Percentiles rank a stretch among this genome's conserved stretches.
Evolutionary conservation across 2,113 vertebrate species (phyloP).

Genomic region (Cnemophilus loriae): DNA sequence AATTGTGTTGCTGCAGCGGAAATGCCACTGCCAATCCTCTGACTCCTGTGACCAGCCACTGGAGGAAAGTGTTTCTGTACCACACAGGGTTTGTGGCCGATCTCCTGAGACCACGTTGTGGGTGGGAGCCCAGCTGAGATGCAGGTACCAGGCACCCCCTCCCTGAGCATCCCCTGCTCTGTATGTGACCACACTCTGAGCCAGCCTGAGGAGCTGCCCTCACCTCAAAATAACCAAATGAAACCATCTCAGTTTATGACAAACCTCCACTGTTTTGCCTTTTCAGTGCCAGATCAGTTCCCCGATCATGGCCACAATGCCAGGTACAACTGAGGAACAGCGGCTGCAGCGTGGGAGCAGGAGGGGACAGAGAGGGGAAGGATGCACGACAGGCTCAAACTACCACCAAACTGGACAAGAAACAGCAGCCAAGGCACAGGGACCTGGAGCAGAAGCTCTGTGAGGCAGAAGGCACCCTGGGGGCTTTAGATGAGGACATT

Average conservation of each 20-base stretch:
- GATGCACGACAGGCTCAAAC: neutral
- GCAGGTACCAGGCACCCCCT: neutral
- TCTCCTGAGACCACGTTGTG: accelerated
- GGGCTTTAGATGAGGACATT: neutral
- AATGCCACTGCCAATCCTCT: neutral
- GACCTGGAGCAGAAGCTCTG: neutral
- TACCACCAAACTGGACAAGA: neutral
- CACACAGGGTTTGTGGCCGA: neutral
- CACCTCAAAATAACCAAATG: neutral
- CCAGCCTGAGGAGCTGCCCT: neutral
- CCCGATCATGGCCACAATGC: accelerated
- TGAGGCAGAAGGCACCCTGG: neutral
- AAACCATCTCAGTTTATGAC: neutral
- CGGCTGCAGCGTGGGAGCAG: neutral
- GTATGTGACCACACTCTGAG: neutral
- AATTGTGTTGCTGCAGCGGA: neutral
- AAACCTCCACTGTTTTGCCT: neutral
- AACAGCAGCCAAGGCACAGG: neutral
- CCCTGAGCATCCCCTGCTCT: neutral
- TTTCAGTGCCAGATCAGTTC: neutral
- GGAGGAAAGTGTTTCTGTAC: neutral
- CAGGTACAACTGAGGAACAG: neutral
- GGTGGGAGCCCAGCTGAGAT: neutral
- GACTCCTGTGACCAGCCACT: neutral
- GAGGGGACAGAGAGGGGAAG: neutral